Conservation (phyloP, 2,888 invertebrate species). For the Clanis bilineata region DNA sequence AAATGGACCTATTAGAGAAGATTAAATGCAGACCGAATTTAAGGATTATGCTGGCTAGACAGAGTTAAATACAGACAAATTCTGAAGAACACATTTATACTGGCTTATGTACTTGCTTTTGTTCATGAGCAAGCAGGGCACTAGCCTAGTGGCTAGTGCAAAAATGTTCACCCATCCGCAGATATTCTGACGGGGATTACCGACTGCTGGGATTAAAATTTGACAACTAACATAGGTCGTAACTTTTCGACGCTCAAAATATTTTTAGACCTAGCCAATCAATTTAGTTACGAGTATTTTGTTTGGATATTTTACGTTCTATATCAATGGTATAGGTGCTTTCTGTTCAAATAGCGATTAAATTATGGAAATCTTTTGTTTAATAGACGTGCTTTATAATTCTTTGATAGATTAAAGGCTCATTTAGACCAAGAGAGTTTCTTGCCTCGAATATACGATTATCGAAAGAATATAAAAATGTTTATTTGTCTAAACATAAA, state of each 20-base stretch:
- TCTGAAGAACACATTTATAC: conserved; percentile 22
- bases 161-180: conserved; percentile 8
- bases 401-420: too few species aligned
- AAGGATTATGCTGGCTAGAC: not conserved
- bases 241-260: not conserved
- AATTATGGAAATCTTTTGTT: too few species aligned
- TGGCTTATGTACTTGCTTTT: not conserved
- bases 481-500: too few species aligned
- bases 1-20: not conserved
- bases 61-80: not conserved
- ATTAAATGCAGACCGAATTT: not conserved
- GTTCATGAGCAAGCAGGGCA: not conserved
- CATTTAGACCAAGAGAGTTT: too few species aligned
- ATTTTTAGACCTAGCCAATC: not conserved
- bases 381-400: too few species aligned
- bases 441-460: too few species aligned
- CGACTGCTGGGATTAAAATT: conserved; percentile 9
- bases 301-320: too few species aligned
- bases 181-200: not conserved
- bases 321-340: too few species aligned
- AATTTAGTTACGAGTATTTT: too few species aligned
- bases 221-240: not conserved
- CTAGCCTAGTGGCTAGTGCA: not conserved
- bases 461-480: too few species aligned
- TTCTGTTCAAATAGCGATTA: too few species aligned